Conservation (phyloP, 1,140 invertebrate species). For the Rhagoletis pomonella region DNA sequence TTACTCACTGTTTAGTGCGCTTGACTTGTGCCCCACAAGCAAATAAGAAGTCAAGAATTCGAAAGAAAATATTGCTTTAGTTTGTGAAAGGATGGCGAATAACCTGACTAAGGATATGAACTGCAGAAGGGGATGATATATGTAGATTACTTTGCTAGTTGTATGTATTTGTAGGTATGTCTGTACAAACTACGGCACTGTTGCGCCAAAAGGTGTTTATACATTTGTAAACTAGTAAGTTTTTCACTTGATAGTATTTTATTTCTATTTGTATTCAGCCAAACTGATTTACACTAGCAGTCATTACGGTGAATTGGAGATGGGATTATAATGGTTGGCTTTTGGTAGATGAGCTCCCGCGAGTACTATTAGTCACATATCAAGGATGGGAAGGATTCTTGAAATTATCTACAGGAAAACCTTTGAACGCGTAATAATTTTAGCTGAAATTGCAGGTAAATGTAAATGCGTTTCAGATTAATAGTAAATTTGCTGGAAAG, state of each 20-base stretch:
- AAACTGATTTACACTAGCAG: slow-evolving; percentile 17
- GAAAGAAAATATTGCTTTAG: slow-evolving; percentile 28
- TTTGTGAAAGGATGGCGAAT: background rate
- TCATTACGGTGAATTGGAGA: background rate
- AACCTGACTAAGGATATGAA: no score
- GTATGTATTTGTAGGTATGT: background rate
- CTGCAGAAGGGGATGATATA: no score
- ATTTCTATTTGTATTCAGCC: background rate
- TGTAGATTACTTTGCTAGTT: no score
- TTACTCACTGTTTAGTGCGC: slow-evolving; percentile 14
- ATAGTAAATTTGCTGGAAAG: no score
- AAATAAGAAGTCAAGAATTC: slow-evolving; percentile 45
- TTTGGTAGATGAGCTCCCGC: background rate
- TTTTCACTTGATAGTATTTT: background rate
- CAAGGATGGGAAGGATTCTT: background rate
- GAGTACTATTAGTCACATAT: background rate
- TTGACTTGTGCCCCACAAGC: slow-evolving; percentile 42
- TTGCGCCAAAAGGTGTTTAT: background rate
- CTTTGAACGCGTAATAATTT: no score
- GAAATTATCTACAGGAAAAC: no score
- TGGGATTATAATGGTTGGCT: background rate
- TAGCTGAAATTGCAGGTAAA: no score
- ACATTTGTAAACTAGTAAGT: background rate
- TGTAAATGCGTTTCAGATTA: no score
- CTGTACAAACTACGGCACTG: background rate